Conservation (phyloP, 2,797 vertebrate species). For the Chaetodon trifasciatus region DNA sequence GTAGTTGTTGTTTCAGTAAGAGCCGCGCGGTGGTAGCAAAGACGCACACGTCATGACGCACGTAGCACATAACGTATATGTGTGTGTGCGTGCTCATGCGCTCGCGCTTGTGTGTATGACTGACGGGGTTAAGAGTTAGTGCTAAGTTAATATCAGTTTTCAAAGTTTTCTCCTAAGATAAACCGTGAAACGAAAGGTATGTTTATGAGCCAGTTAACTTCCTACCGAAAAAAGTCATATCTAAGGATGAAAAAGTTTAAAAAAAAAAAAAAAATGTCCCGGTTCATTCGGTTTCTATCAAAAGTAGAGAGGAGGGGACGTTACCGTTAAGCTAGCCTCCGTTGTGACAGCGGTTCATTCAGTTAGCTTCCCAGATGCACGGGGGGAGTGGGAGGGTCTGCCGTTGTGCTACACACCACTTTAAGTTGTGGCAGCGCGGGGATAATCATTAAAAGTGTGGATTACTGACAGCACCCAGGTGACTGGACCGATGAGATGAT, state of each 20-base stretch:
- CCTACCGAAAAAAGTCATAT: not conserved
- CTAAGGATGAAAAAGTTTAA: not conserved
- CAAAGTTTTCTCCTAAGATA: not conserved
- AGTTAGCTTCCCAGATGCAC: not conserved
- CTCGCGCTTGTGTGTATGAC: not conserved
- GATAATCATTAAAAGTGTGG: conserved; percentile 42
- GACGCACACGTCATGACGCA: conserved; percentile 43
- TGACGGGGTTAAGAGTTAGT: not conserved
- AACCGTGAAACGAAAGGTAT: not conserved
- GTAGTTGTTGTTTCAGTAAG: conserved; percentile 20
- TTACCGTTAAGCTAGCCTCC: not conserved
- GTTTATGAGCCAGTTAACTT: not conserved
- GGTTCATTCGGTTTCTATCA: not conserved
- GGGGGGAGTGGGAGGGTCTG: conserved; percentile 69
- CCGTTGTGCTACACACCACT: conserved; percentile 1
- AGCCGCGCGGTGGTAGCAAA: conserved; percentile 74
- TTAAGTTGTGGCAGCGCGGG: conserved; percentile 36
- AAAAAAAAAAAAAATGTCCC: too few relatives aligned
- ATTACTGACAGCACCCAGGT: conserved; percentile 54
- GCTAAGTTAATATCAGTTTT: not conserved
- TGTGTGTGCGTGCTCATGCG: not conserved
- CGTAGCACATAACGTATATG: not conserved
- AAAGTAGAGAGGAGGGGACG: not conserved
- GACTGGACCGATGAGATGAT: conserved; percentile 77
- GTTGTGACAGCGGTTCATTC: conserved; percentile 8